Evolutionary conservation across 1,140 invertebrate species (phyloP).

Genomic region (Sminthurinus signatus): DNA sequence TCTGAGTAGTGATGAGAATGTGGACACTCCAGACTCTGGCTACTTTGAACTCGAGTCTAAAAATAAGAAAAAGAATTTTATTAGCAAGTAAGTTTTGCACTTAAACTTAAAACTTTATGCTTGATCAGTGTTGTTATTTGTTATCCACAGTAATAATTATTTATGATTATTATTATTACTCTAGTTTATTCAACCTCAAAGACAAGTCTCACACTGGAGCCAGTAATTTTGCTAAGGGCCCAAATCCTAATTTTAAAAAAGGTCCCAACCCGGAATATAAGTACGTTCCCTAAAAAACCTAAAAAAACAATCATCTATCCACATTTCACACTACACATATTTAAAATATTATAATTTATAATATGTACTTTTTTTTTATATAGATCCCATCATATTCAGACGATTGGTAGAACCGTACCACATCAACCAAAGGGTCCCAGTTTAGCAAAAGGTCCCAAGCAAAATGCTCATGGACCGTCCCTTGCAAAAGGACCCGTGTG

Average conservation of each 20-base stretch:
- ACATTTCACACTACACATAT: too few species aligned
- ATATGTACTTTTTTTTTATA: not conserved
- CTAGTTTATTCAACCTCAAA: slow-evolving; percentile 32
- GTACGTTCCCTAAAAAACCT: not conserved
- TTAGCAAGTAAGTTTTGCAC: slow-evolving; percentile 23
- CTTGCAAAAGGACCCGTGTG: slow-evolving; percentile 16
- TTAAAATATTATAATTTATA: not conserved
- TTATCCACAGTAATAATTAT: not conserved
- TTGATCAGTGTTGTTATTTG: not conserved
- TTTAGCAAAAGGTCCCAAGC: not conserved
- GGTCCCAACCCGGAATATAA: slow-evolving; percentile 10
- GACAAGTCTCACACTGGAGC: slow-evolving; percentile 14
- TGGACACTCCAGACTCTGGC: slow-evolving; percentile 32
- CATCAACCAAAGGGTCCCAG: slow-evolving; percentile 33
- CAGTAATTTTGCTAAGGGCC: slow-evolving; percentile 28
- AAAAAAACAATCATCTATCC: too few species aligned
- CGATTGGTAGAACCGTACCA: slow-evolving; percentile 14
- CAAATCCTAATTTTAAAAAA: slow-evolving; percentile 34
- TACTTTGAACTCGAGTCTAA: slow-evolving; percentile 35
- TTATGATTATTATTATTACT: slow-evolving; percentile 4
- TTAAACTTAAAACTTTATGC: not conserved
- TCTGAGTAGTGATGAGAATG: not conserved
- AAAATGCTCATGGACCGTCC: slow-evolving; percentile 14
- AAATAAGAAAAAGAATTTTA: slow-evolving; percentile 34
- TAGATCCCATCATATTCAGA: slow-evolving; percentile 26